These are phyloP conservation scores for Delia radicum DNA, from an alignment of 1,140 invertebrate species.

Conservation along the genomic window DNA sequence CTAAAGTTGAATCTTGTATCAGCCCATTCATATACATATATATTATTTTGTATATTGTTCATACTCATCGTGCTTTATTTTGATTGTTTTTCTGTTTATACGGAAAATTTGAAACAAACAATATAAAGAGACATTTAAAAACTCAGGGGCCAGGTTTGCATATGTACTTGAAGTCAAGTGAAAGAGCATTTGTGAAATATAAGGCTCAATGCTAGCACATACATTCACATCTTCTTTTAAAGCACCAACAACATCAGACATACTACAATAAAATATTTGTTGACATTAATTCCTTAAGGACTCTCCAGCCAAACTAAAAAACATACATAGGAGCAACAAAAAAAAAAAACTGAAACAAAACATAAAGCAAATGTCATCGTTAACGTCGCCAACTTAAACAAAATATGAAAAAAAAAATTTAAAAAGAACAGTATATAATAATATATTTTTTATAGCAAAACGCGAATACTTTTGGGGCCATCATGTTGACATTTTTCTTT, in stretches of 20 bases:
- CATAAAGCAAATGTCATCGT: not conserved
- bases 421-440: not conserved
- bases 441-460: not conserved
- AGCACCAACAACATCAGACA: not conserved
- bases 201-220: not conserved
- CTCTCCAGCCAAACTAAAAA: not conserved
- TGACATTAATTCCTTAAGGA: not conserved
- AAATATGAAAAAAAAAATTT: no score
- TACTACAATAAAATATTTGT: not conserved
- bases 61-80: not conserved
- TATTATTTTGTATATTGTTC: no score
- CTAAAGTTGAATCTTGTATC: no score
- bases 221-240: not conserved
- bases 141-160: not conserved
- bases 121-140: not conserved
- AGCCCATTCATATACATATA: no score
- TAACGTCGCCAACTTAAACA: not conserved
- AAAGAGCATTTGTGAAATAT: not conserved
- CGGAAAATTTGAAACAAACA: not conserved
- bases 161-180: not conserved
- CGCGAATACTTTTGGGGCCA: not conserved
- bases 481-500: not conserved
- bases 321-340: not conserved
- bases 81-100: not conserved
- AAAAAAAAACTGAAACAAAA: not conserved